Conservation (phyloP, 2,888 invertebrate species). For the Cantharis rustica region DNA sequence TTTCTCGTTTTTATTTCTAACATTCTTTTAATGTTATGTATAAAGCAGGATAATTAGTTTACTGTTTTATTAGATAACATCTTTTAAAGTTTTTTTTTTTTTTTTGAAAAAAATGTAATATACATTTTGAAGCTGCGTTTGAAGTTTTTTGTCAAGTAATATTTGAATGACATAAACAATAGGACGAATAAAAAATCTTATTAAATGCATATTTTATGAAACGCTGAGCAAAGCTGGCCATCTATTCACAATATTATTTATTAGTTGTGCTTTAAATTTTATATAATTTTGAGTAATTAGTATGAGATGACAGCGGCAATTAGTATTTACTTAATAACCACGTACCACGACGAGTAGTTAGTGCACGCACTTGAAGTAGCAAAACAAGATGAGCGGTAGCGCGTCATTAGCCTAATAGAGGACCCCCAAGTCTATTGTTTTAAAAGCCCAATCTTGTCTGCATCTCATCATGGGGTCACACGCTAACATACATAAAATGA, state of each 20-base stretch:
- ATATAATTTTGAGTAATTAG: slow-evolving; percentile 15
- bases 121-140: neutral
- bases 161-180: neutral
- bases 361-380: slow-evolving; percentile 25
- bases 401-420: slow-evolving; percentile 39
- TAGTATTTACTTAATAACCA: slow-evolving; percentile 26
- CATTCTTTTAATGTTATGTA: neutral
- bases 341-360: slow-evolving; percentile 16
- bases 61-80: neutral
- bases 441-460: slow-evolving; percentile 25
- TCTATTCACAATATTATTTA: slow-evolving; percentile 10
- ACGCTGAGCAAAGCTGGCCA: neutral
- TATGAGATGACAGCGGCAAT: slow-evolving; percentile 26
- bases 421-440: slow-evolving; percentile 36
- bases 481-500: slow-evolving; percentile 31
- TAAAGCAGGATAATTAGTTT: neutral
- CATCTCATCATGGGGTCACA: slow-evolving; percentile 30
- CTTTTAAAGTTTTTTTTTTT: neutral
- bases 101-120: neutral
- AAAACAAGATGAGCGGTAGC: slow-evolving; percentile 36
- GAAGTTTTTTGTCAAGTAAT: too few species aligned
- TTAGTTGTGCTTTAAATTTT: slow-evolving; percentile 14
- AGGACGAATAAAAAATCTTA: neutral
- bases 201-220: too few species aligned
- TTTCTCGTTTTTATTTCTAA: neutral